These are phyloP conservation scores for Rhagium mordax DNA, from an alignment of 2,888 invertebrate species.

Conservation along the genomic window DNA sequence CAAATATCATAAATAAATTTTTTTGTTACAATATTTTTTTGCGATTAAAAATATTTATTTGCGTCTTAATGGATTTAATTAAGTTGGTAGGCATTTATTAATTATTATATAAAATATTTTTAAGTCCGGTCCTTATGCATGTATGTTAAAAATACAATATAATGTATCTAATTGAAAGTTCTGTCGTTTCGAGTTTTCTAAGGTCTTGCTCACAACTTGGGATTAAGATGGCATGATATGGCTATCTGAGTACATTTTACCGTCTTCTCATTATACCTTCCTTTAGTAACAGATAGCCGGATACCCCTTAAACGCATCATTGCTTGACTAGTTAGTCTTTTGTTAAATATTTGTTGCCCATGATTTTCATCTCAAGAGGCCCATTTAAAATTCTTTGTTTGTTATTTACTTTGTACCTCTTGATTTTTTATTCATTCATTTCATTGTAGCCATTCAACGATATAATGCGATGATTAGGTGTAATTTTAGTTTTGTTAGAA, in stretches of 20 bases:
- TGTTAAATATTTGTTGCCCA: slow-evolving; percentile 31
- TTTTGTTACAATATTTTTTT: too few species aligned
- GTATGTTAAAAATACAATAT: slow-evolving; percentile 45
- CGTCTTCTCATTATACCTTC: slow-evolving; percentile 43
- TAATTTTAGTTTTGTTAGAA: slow-evolving; percentile 11
- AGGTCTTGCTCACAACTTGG: slow-evolving; percentile 45
- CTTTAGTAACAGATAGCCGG: slow-evolving; percentile 51
- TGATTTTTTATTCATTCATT: slow-evolving; percentile 28
- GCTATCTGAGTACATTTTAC: slow-evolving; percentile 56
- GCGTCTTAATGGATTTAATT: too few species aligned
- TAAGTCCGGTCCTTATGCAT: slow-evolving; percentile 32
- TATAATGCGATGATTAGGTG: slow-evolving; percentile 16
- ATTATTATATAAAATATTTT: too few species aligned
- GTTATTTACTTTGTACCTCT: slow-evolving; percentile 24
- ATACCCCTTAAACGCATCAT: slow-evolving; percentile 32
- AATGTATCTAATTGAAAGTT: slow-evolving; percentile 62
- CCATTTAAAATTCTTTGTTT: slow-evolving; percentile 25
- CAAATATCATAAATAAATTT: too few species aligned
- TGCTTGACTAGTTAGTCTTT: slow-evolving; percentile 33
- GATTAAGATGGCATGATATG: slow-evolving; percentile 66
- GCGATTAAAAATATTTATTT: too few species aligned
- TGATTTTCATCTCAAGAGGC: slow-evolving; percentile 23
- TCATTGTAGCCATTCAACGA: slow-evolving; percentile 25
- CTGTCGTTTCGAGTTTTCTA: slow-evolving; percentile 59
- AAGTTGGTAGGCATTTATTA: too few species aligned